Evolutionary conservation across 2,888 invertebrate genomes (phyloP).

Genomic region (Orchesellides sinensis): DNA sequence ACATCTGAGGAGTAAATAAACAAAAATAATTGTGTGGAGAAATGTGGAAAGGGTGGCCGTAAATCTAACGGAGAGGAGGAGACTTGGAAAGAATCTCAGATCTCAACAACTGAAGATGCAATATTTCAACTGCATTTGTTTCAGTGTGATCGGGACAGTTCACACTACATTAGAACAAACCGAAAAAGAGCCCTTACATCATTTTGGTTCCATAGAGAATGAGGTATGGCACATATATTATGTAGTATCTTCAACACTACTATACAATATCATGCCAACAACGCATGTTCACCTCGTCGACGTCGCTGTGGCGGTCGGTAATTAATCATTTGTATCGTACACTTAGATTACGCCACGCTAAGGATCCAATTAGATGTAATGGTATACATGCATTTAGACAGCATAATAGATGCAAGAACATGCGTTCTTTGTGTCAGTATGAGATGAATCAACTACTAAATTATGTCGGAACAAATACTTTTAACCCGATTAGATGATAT

Average conservation of each 20-base stretch:
- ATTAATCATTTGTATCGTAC: slow-evolving; percentile 41
- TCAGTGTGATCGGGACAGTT: slow-evolving; percentile 37
- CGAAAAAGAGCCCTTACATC: not conserved
- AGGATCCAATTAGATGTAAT: slow-evolving; percentile 44
- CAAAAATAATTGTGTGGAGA: no score
- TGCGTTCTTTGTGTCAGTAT: no score
- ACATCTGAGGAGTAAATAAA: no score
- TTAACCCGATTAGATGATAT: no score
- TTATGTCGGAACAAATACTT: no score
- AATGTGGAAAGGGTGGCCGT: slow-evolving; percentile 2
- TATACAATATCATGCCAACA: slow-evolving; percentile 6
- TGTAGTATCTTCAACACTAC: not conserved
- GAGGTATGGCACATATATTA: slow-evolving; percentile 12
- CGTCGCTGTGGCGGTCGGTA: slow-evolving; percentile 44
- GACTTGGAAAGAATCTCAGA: slow-evolving; percentile 14
- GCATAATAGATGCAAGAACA: no score
- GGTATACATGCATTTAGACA: no score
- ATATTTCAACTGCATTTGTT: slow-evolving; percentile 58
- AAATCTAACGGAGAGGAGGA: slow-evolving; percentile 41
- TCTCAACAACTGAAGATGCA: slow-evolving; percentile 51
- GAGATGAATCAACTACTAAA: no score
- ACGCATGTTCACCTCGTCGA: slow-evolving; percentile 29
- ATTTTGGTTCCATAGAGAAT: slow-evolving; percentile 27
- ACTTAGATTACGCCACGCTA: slow-evolving; percentile 14
- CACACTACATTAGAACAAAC: slow-evolving; percentile 52